Evolutionary conservation across 2,113 vertebrate genomes (phyloP).

Genomic region (Zosterops pallidus): DNA sequence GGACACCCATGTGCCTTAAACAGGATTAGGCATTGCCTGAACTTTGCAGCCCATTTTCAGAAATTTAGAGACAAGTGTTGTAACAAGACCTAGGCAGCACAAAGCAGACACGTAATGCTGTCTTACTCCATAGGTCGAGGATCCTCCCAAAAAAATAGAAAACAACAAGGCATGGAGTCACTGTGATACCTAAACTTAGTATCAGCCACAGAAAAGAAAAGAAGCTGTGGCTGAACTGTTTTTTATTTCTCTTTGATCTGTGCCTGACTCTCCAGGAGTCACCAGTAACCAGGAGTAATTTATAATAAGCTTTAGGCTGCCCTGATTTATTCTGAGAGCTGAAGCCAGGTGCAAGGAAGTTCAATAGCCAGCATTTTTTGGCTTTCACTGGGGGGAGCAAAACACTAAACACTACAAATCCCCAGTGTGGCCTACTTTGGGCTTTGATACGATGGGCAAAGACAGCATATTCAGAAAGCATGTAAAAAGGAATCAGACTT

Average conservation of each 20-base stretch:
- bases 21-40: not conserved
- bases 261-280: not conserved
- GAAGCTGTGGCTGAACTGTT: not conserved
- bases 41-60: not conserved
- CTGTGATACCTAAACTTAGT: not conserved
- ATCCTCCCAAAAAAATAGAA: not conserved
- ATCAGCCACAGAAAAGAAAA: not conserved
- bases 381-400: not conserved
- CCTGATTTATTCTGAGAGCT: slow-evolving; percentile 26
- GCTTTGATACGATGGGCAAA: not conserved
- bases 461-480: not conserved
- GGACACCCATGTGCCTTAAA: not conserved
- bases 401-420: not conserved
- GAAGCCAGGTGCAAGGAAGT: slow-evolving; percentile 21
- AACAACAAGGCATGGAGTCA: not conserved
- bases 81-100: not conserved
- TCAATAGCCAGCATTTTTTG: slow-evolving; percentile 8
- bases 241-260: slow-evolving; percentile 9
- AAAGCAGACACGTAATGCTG: not conserved
- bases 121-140: not conserved
- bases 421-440: not conserved
- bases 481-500: not conserved
- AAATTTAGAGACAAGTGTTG: not conserved
- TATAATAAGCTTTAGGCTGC: slow-evolving; percentile 11
- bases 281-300: not conserved